Base-by-base conservation (phyloP, 2,888 invertebrate genomes). In the Cotesia congregata region DNA sequence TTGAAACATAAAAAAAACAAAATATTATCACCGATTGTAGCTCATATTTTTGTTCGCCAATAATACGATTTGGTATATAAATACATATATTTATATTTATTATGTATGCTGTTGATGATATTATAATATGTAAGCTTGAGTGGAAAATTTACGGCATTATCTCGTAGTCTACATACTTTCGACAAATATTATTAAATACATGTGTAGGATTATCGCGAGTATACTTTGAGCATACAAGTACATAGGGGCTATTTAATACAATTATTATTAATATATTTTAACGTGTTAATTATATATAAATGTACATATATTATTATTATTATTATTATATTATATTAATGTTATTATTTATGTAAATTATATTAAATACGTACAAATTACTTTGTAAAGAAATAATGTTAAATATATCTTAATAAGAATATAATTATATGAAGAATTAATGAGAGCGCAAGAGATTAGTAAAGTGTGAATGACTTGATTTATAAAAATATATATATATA, bases 111-210 rank as follows among this genome's bases (percentile, higher is more conserved):
- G 41, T 59, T 59, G 41, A 72, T 76, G 68, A 73, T 73, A 69
- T 76, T 72, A 30, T 30, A 64, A 72, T 62, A 62, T 20, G 72
- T 40, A 15, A 73, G 71, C 41, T 50, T 61, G 62, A 64, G 76
- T 76, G 76, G 72, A 72, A 75, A 76, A 68, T 76, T 76, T 72
- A 72, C 64, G 50, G 68, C 41, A 73, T 76, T 76, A 76, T 76
- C 76, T 61, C 50, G 30, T 50, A 20, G 50, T 61, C 38, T 74
- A 39, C 4, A 62, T 38, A 50, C 61, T 65, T 17, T 67, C 30
- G 30, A 38, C 15, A 39, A 64, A 60, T 39, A 39, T 6, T 41
- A 65, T 41, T 62, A 12, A 41, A 41, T 40, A 39, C 5, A 15
- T 15, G 68, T 68, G 41, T 68, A 41, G 41, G 41, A 68, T 9